Evolutionary conservation across 2,113 vertebrate species (phyloP).

Genomic region (Chaenogobius annularis): DNA sequence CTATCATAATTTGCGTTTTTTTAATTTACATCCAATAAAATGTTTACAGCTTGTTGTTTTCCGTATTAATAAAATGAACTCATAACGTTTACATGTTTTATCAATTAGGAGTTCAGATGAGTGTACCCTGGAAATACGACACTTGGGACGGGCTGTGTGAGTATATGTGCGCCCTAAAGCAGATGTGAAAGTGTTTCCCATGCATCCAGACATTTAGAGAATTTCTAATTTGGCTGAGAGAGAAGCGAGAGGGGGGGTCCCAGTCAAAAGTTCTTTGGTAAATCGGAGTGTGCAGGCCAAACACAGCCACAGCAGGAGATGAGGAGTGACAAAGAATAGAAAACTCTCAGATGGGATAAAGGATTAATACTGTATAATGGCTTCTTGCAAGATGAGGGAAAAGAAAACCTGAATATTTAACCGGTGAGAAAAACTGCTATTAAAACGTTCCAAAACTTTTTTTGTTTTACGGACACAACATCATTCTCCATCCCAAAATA

Average conservation of each 20-base stretch:
- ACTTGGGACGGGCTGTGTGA: constrained; percentile 4
- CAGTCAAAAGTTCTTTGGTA: constrained; percentile 19
- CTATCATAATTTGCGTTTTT: background rate
- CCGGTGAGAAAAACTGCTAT: background rate
- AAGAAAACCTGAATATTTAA: background rate
- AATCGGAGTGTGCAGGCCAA: constrained; percentile 10
- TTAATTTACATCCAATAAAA: constrained; percentile 10
- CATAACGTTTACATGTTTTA: constrained; percentile 30
- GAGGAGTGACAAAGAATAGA: constrained; percentile 9
- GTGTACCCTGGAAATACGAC: constrained; percentile 38
- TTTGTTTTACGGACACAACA: background rate
- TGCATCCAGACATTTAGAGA: background rate
- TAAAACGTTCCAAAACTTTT: background rate
- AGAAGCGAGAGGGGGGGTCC: background rate
- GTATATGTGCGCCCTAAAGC: constrained; percentile 12
- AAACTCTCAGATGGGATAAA: constrained; percentile 2
- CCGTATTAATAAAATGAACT: constrained; percentile 19
- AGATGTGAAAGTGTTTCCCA: constrained; percentile 45
- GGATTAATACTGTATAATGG: constrained; percentile 1
- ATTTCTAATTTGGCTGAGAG: background rate
- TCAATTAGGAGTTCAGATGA: constrained; percentile 34
- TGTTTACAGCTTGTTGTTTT: constrained; percentile 4
- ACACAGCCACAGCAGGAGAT: constrained; percentile 6
- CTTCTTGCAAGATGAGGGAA: background rate
- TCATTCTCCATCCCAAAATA: background rate